Base-by-base conservation (phyloP, 2,113 vertebrate species). In the Blennius ocellaris region DNA sequence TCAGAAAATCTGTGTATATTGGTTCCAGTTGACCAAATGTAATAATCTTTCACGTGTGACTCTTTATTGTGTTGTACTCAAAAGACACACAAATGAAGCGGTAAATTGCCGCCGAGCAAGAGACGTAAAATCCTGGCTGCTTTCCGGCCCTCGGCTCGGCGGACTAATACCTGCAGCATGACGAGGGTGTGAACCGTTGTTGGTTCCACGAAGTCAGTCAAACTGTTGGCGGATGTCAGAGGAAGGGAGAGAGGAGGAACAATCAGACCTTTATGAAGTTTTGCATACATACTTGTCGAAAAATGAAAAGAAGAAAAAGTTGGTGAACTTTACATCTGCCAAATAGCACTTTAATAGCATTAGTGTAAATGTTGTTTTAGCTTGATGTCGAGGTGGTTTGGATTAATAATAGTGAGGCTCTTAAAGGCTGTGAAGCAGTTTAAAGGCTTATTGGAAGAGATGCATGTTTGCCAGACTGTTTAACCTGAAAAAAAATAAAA, bases 361-460 rank as follows among this genome's bases (percentile, higher is more conserved):
- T 2, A 30, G 2, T 30, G 21, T 30, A 30, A 30, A 30, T 30
- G 21, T 30, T 30, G 21, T 30, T 30, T 30, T 30, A 30, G 21
- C 21, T 30, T 4, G 21, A 4, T 30, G 21, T 30, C 21, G 21
- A 2, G 21, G 4, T 30, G 21, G 21, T 30, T 30, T 30, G 21
- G 21, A 30, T 30, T 30, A 30, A 30, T 30, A 30, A 30, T 4
- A 30, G 21, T 30, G 21, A 60, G 40, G 0, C 3, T 4, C 30
- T 82, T 61, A 30, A 30, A 30, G 21, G 21, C 21, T 30, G 21
- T 63, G 39, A 62, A 54, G 30, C 69, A 54, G 50, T 17, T 64
- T 41, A 60, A 69, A 14, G 50, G 8, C 63, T 73, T 63, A 74
- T 69, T 71, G 76, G 43, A 71, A 41, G 44, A 78, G 47, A 58